Base-by-base conservation (phyloP, 2,113 vertebrate species). In the Nymphicus hollandicus region DNA sequence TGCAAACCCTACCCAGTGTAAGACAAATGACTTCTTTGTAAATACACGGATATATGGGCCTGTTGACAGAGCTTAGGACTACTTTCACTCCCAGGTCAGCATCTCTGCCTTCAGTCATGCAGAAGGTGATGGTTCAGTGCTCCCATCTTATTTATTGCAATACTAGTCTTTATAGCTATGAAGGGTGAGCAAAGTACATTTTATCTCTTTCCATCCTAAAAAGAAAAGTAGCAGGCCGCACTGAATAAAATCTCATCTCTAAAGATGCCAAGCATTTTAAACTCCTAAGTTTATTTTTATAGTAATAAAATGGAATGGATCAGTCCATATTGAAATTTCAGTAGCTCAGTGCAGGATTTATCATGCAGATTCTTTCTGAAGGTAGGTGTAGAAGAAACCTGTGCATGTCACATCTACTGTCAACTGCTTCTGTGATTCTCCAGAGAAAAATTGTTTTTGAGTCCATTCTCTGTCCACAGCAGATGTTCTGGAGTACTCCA, bases 101-200 rank as follows among this genome's bases (percentile, higher is more conserved):
- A 76, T 85, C 86, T 88, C 50, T 93, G 72, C 39, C 65, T 93
- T 74, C 94, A 89, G 87, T 79, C 74, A 80, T 44, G 91, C 43
- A 5, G 85, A 93, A 95, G 60, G 78, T 55, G 74, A 79, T 49
- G 95, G 35, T 96, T 96, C 78, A 71, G 39, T 89, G 84, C 73
- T 82, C 46, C 58, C 64, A 63, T 73, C 74, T 81, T 84, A 88
- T 71, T 85, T 92, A 71, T 85, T 94, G 91, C 87, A 84, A 31
- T 88, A 17, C 68, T 69, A 33, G 33, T 70, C 78, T 81, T 92
- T 81, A 86, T 29, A 81, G 84, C 72, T 89, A 8, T 60, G 84
- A 82, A 86, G 43, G 22, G 16, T 39, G 68, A 93, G n/a, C 71
- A 69, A 78, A 71, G 61, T 88, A 35, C 56, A 58, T 63, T 77